Evolutionary conservation across 2,888 invertebrate species (phyloP), one percentile per base, ranked within the genome.

Genomic region (Caenorhabditis imperialis): DNA sequence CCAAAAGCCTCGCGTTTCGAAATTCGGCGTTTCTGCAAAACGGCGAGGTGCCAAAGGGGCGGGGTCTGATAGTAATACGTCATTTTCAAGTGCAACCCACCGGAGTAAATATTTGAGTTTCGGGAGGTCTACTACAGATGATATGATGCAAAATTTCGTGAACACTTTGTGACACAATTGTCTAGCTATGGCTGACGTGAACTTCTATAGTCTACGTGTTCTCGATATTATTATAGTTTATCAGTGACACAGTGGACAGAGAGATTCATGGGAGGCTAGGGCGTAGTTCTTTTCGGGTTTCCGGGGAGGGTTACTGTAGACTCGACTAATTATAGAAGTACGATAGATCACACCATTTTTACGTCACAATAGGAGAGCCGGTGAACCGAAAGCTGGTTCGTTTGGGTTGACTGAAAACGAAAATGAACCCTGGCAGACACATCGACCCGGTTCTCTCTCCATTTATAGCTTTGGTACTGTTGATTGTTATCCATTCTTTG

Each of bases 111-210:
- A 67, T 57, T 67, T 62, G 35, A 33, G 48, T 65, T 35, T 12
- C 14, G 67, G 57, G 48, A 38, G 40, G 53, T 54, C 53, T 44
- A 35, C 45, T 25, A 57, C 48, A 42, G 48, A 30, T 65, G 65
- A 57, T 57, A 67, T 67, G 67, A 67, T 67, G 67, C 67, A 67
- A 67, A 67, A 55, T 33, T 16, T 48, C 55, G n/a, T 63, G 65
- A 25, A 27, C 48, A 40, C 18, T 20, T 20, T 44, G 42, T 54
- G 33, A 35, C 33, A 51, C 33, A 25, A 14, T 40, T 30, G 18
- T 14, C 27, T 38, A n/a, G n/a, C n/a, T 44, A 44, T 51, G 10
- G 6, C 30, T 4, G 40, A 37, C 67, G 58, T 69, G 55, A 37
- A 61, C 25, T 16, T 33, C 45, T 53, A 48, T 40, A 54, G 47